Conservation (phyloP, 2,797 vertebrate species). For the Sciurus carolinensis region DNA sequence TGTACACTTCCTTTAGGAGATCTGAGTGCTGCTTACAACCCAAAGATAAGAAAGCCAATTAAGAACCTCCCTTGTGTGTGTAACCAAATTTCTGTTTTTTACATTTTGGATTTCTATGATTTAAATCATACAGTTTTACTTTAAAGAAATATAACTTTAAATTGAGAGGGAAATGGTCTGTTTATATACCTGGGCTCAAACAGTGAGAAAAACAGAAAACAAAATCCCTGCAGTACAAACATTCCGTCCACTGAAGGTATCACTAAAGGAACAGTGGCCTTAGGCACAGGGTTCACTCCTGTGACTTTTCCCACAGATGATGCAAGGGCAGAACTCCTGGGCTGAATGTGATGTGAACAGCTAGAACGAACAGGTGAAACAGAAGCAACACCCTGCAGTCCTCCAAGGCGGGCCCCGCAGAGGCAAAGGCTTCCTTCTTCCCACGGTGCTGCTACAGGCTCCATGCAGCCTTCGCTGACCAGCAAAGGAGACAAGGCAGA, state of each 20-base stretch:
- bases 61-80: background rate
- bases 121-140: background rate
- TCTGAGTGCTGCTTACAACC: background rate
- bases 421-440: background rate
- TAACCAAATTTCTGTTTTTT: background rate
- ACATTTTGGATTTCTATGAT: background rate
- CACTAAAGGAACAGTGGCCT: background rate
- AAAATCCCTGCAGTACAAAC: background rate
- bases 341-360: background rate
- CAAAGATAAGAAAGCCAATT: background rate
- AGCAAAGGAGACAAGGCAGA: background rate
- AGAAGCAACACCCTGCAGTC: background rate
- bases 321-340: background rate
- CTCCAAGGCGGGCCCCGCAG: background rate
- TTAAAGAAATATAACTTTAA: background rate
- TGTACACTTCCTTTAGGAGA: background rate
- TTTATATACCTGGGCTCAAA: background rate
- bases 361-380: background rate
- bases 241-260: background rate
- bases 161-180: background rate
- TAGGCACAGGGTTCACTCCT: background rate
- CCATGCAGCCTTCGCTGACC: background rate
- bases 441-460: background rate
- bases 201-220: background rate
- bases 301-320: background rate